Conservation (phyloP, 2,797 vertebrate genomes). For the Macropodus opercularis region DNA sequence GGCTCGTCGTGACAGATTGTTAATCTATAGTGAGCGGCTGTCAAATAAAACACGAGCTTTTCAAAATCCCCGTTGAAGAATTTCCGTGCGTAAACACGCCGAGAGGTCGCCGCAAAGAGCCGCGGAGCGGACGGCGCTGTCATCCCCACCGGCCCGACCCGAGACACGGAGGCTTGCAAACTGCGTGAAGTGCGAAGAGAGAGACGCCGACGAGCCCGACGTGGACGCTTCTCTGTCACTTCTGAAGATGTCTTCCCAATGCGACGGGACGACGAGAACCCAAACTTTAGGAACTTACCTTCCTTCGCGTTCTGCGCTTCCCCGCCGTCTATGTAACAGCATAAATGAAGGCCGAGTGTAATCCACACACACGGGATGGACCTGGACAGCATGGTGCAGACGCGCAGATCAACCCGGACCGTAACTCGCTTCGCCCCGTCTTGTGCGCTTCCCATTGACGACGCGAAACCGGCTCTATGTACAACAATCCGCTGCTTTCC, state of each 20-base stretch:
- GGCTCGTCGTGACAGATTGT: conserved; percentile 12
- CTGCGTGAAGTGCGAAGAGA: not conserved
- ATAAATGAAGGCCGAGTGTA: conserved; percentile 88
- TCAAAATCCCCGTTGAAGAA: no score
- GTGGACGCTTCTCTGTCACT: conserved; percentile 17
- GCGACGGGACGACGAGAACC: conserved; percentile 61
- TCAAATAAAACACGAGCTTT: not conserved
- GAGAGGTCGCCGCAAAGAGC: conserved; percentile 31
- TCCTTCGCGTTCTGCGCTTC: conserved; percentile 94
- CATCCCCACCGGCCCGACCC: conserved; percentile 14
- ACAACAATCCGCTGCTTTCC: conserved; percentile 81
- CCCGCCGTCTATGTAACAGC: conserved; percentile 84
- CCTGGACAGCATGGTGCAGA: conserved; percentile 89
- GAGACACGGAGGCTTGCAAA: not conserved
- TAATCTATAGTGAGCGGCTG: conserved; percentile 16
- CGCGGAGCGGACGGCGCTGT: conserved; percentile 33
- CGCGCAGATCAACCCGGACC: conserved; percentile 65
- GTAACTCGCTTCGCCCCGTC: conserved; percentile 67
- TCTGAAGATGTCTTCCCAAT: conserved; percentile 23
- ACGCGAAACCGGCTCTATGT: conserved; percentile 78
- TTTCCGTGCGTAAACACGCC: conserved; percentile 56
- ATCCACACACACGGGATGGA: conserved; percentile 88
- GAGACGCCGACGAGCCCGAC: not conserved
- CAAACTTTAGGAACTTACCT: conserved; percentile 94
- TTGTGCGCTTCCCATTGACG: conserved; percentile 81